Conservation (phyloP, 2,797 vertebrate genomes). For the Sebastes hubbsi region DNA sequence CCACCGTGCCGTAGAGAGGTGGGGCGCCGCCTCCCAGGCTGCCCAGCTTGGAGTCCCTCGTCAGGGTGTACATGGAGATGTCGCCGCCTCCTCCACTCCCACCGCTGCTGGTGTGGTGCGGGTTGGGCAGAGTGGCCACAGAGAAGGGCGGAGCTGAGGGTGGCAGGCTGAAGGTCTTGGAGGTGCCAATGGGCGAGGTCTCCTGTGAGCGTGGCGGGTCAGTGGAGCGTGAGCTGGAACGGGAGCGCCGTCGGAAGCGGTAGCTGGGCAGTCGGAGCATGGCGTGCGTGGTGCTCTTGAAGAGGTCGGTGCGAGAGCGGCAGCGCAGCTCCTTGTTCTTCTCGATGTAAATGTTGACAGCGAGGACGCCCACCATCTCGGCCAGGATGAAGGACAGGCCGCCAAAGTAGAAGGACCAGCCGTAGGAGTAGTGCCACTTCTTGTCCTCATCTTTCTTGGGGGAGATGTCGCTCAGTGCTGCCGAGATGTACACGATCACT, state of each 20-base stretch:
- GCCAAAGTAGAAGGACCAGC: conserved; percentile 96
- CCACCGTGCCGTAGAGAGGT: conserved; percentile 81
- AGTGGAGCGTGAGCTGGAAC: conserved; percentile 89
- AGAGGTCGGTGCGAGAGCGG: conserved; percentile 89
- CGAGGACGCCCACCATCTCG: conserved; percentile 93
- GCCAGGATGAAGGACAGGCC: conserved; percentile 94
- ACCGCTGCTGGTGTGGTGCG: conserved; percentile 80
- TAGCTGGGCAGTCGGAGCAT: conserved; percentile 91
- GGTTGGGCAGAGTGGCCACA: conserved; percentile 90
- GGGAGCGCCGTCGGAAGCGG: conserved; percentile 90
- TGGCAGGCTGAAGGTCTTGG: conserved; percentile 82
- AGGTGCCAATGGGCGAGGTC: conserved; percentile 81
- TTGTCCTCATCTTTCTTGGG: conserved; percentile 93
- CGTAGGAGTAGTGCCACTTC: conserved; percentile 94
- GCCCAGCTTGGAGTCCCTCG: conserved; percentile 81
- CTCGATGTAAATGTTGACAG: conserved; percentile 96
- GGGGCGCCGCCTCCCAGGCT: conserved; percentile 76
- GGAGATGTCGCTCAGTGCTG: conserved; percentile 92
- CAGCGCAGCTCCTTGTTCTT: conserved; percentile 93
- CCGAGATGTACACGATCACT: conserved; percentile 95
- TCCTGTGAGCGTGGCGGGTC: conserved; percentile 89
- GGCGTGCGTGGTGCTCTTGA: conserved; percentile 88
- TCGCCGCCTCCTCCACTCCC: conserved; percentile 80
- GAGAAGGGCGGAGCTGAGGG: conserved; percentile 86
- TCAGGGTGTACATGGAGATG: conserved; percentile 87